Base-by-base conservation (phyloP, 2,797 vertebrate genomes). In the Capromys pilorides region DNA sequence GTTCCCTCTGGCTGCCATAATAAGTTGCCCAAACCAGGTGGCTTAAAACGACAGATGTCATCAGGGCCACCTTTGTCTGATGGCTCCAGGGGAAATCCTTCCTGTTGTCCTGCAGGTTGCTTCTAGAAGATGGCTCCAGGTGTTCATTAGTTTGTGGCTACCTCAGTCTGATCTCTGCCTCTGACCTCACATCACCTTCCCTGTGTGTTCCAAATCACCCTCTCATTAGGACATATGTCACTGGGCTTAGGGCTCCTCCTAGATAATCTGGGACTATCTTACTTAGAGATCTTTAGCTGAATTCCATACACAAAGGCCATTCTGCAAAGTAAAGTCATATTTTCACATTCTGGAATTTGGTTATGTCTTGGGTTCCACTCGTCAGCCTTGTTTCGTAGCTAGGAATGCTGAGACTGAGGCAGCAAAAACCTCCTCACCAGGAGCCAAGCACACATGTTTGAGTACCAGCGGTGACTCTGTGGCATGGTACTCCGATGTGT, bases 261-360 rank as follows among this genome's bases (percentile, higher is more conserved):
- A 31, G 54, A 66, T 57, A 69, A 87, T 61, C 59, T 39, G 71
- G 89, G 36, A 66, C 13, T 26, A 82, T 14, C 13, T 88, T 41
- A 49, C 87, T 75, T 31, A 78, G 79, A 77, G 86, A 45, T n/a
- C 54, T 33, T 81, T 81, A 49, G 81, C 80, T 92, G 80, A 51
- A 51, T 61, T n/a, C 64, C 11, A 26, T 24, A 78, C 59, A 45
- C 51, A 71, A 64, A 66, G 73, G 75, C 66, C 16, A 26, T 18
- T 51, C 67, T 54, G 24, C 84, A 69, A 64, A 67, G 61, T 73
- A 51, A n/a, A 87, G 41, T 39, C 59, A 51, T 19, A 31, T 16
- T 64, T 39, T 80, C 14, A 13, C 19, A 3, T 80, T 86, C 71
- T 14, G 54, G 39, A 66, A 54, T 16, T 3, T 31, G n/a, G 57